A percentile compares a stretch with the other conserved stretches of the same genome.
Evolutionary conservation across 2,888 invertebrate species (phyloP).

Genomic region (Schizaphis graminum): DNA sequence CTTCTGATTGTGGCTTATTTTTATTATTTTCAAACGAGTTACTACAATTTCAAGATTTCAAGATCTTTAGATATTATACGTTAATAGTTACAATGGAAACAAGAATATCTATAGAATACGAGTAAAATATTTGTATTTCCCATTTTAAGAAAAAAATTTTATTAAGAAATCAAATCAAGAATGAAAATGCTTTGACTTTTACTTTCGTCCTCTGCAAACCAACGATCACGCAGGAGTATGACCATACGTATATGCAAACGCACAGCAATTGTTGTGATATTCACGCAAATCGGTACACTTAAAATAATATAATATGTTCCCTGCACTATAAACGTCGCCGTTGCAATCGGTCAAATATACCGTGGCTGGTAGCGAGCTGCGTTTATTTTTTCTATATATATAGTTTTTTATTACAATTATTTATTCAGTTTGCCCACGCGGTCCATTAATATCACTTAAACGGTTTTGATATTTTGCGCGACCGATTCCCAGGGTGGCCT

Average conservation of each 20-base stretch:
- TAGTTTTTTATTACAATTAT: slow-evolving; percentile 11
- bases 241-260: not conserved
- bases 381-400: not conserved
- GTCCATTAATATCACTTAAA: slow-evolving; percentile 55
- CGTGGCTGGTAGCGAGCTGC: not conserved
- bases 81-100: not conserved
- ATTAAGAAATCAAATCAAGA: not conserved
- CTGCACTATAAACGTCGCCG: not conserved
- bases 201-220: not conserved
- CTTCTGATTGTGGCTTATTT: not conserved
- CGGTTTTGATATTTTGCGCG: not conserved
- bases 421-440: slow-evolving; percentile 8
- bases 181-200: not conserved
- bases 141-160: not conserved
- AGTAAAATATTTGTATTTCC: not conserved
- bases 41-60: not conserved
- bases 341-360: not conserved
- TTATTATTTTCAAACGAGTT: not conserved
- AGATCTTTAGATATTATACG: not conserved
- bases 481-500: slow-evolving; percentile 24
- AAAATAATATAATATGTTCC: not conserved
- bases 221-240: not conserved
- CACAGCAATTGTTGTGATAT: not conserved
- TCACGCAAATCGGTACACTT: not conserved
- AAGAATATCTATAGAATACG: not conserved